phyloP scores from a whole-genome alignment of 1,140 invertebrate genomes.

The Trinorchestia longiramus region DNA sequence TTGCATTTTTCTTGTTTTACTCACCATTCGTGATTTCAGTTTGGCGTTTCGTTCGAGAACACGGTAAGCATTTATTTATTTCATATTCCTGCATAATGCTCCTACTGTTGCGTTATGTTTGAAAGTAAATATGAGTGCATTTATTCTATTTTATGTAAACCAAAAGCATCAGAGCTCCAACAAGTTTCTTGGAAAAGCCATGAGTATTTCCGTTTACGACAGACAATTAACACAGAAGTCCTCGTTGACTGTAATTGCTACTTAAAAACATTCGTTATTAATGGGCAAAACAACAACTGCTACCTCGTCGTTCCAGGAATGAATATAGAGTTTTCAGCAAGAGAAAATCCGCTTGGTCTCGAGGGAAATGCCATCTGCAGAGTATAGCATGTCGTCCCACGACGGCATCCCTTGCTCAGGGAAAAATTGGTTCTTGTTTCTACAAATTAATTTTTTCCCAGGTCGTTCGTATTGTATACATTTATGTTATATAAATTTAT shows the following conservation, averaged over 20 bases:
- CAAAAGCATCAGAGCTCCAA: not conserved
- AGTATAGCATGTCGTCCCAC: not conserved
- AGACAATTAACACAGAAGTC: not conserved
- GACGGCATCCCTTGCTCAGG: not conserved
- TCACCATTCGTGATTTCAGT: not conserved
- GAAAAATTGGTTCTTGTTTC: not conserved
- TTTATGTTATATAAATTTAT: not conserved
- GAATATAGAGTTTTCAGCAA: not conserved
- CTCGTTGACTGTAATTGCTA: not conserved
- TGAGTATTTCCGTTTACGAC: not conserved
- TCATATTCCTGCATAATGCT: not conserved
- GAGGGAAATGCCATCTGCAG: not conserved
- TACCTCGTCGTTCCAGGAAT: not conserved
- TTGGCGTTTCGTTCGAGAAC: not conserved
- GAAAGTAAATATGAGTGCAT: not conserved
- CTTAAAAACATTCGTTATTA: not conserved
- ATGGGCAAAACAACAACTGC: not conserved
- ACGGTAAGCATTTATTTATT: not conserved
- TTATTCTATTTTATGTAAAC: not conserved
- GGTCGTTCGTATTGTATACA: no score
- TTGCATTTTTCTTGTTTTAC: not conserved
- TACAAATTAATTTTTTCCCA: no score
- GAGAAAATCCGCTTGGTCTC: not conserved
- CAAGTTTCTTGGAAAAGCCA: not conserved
- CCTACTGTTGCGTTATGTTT: not conserved